Conservation (phyloP, 2,797 vertebrate species). For the Loris lydekkerianus region DNA sequence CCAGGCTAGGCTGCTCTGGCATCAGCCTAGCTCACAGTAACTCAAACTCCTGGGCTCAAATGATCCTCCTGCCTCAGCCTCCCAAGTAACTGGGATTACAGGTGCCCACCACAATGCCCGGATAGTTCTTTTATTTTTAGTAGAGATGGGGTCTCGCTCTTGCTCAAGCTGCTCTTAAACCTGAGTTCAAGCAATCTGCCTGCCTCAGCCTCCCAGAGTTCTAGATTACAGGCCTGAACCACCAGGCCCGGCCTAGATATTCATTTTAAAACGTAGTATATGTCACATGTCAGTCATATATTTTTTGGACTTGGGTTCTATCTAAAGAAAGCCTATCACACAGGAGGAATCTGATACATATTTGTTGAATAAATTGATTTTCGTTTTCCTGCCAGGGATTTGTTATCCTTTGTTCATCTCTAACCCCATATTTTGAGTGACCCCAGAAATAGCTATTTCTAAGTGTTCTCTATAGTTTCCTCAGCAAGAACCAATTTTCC, state of each 20-base stretch:
- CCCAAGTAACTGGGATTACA: no score
- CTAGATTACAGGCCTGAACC: no score
- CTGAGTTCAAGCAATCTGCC: no score
- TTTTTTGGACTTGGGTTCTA: background rate
- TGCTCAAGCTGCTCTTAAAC: no score
- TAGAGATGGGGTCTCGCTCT: no score
- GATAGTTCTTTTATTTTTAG: no score
- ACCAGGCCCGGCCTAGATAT: background rate
- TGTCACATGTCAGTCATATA: background rate
- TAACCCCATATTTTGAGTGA: background rate
- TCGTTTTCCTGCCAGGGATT: background rate
- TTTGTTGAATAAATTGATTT: conserved; percentile 18
- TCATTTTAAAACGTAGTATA: background rate
- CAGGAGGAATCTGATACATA: background rate
- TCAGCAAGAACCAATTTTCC: background rate
- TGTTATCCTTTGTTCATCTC: conserved; percentile 35
- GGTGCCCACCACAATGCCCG: no score
- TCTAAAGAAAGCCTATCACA: background rate
- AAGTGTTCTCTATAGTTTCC: conserved; percentile 7
- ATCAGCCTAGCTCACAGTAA: no score
- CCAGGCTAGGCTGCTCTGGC: no score
- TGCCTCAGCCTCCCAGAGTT: no score
- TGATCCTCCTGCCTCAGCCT: no score
- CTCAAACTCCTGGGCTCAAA: no score
- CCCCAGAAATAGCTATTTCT: conserved; percentile 6